Conservation (phyloP, 1,140 invertebrate species). For the Drosophila mauritiana region DNA sequence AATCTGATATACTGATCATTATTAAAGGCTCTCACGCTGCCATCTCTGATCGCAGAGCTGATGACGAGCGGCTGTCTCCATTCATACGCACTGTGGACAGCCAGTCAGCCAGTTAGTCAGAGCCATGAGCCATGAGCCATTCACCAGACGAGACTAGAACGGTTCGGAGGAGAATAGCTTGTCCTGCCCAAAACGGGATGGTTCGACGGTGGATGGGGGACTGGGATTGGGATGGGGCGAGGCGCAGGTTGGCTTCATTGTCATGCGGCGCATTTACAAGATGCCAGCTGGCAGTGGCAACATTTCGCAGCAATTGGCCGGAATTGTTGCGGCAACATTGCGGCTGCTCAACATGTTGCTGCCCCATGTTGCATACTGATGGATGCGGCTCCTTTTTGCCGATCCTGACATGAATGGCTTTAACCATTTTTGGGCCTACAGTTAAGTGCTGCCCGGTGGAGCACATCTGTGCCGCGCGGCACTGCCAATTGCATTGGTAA, state of each 20-base stretch:
- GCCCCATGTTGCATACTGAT: constrained; percentile 80
- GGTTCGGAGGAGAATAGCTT: constrained; percentile 37
- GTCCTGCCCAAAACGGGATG: constrained; percentile 59
- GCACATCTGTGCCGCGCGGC: constrained; percentile 65
- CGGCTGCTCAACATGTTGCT: constrained; percentile 72
- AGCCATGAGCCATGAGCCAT: constrained; percentile 48
- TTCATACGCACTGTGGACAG: constrained; percentile 78
- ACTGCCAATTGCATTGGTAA: constrained; percentile 75
- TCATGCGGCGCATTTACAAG: constrained; percentile 83
- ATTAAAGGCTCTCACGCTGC: constrained; percentile 18
- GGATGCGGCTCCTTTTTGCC: constrained; percentile 74
- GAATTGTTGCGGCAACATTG: constrained; percentile 80
- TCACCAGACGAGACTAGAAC: constrained; percentile 43
- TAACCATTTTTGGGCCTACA: constrained; percentile 82
- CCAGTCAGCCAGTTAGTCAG: constrained; percentile 17
- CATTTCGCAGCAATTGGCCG: constrained; percentile 71
- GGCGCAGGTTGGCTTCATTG: constrained; percentile 61
- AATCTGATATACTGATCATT: not conserved
- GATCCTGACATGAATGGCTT: constrained; percentile 72
- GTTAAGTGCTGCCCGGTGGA: constrained; percentile 61
- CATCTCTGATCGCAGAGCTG: constrained; percentile 21
- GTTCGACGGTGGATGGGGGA: not conserved
- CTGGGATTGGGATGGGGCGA: not conserved
- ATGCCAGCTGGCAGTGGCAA: constrained; percentile 73
- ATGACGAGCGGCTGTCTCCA: constrained; percentile 61